A percentile compares a stretch with the other conserved stretches of the same genome.
These are phyloP conservation scores for Drosophila eugracilis DNA, from an alignment of 1,140 invertebrate genomes.

Conservation along the genomic window DNA sequence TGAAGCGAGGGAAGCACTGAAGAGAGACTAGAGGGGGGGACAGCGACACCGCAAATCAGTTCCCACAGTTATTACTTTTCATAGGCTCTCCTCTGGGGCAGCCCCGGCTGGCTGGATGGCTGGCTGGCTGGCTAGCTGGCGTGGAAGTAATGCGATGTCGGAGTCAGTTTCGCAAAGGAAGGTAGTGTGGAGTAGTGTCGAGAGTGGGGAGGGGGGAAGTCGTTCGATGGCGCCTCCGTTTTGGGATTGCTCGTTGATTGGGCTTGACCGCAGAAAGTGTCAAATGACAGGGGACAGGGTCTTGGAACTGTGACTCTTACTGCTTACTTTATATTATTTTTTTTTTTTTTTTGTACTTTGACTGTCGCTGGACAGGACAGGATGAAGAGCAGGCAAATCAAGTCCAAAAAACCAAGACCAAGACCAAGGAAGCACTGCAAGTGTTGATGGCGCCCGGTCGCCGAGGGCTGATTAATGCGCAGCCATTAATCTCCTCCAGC, in stretches of 20 bases:
- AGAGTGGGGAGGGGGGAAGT: slow-evolving; percentile 8
- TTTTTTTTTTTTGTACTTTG: too few relatives aligned
- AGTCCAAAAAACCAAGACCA: too few relatives aligned
- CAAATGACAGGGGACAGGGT: slow-evolving; percentile 62
- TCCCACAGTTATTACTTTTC: slow-evolving; percentile 84
- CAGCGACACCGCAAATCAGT: slow-evolving; percentile 44
- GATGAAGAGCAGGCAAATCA: not conserved
- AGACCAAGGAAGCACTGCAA: slow-evolving; percentile 54
- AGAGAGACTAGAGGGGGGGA: not conserved
- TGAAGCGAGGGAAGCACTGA: slow-evolving; percentile 46
- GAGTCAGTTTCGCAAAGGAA: slow-evolving; percentile 6
- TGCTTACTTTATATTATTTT: too few relatives aligned
- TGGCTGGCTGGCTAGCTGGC: slow-evolving; percentile 69
- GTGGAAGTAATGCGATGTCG: slow-evolving; percentile 78
- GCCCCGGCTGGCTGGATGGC: too few relatives aligned
- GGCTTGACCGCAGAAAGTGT: slow-evolving; percentile 70
- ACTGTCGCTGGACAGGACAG: not conserved
- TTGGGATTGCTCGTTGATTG: slow-evolving; percentile 72
- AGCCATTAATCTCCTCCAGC: slow-evolving; percentile 66
- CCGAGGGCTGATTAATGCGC: slow-evolving; percentile 64
- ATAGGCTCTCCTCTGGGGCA: slow-evolving; percentile 62
- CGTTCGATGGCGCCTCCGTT: slow-evolving; percentile 64
- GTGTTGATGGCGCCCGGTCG: slow-evolving; percentile 69
- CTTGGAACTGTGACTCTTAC: too few relatives aligned
- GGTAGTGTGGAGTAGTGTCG: too few relatives aligned